A percentile compares a stretch with the other conserved stretches of the same genome.
These are phyloP conservation scores for Phymorhynchus buccinoides DNA, from an alignment of 1,140 invertebrate genomes.

Conservation along the genomic window DNA sequence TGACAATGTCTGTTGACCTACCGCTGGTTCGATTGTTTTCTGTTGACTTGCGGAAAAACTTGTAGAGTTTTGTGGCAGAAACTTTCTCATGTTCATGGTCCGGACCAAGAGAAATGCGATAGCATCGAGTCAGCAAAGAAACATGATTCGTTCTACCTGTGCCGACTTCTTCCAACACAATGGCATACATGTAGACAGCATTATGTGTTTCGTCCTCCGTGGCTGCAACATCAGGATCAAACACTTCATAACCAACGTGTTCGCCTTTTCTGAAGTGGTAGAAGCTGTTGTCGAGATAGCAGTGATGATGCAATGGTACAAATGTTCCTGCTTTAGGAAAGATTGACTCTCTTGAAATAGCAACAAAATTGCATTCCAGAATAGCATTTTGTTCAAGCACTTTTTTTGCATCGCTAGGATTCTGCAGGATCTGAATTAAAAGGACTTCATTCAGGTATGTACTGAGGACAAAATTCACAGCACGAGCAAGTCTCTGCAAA, in stretches of 20 bases:
- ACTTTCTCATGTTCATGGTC: constrained; percentile 47
- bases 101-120: constrained; percentile 53
- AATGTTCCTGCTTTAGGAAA: constrained; percentile 51
- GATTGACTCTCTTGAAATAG: neutral
- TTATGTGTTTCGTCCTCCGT: constrained; percentile 25
- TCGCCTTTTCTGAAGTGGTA: constrained; percentile 49
- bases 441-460: neutral
- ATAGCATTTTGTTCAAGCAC: neutral
- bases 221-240: constrained; percentile 44
- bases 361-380: neutral
- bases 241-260: constrained; percentile 58
- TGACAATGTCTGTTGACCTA: neutral
- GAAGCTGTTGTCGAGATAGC: constrained; percentile 53
- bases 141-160: neutral
- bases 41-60: neutral
- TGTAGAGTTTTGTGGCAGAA: constrained; percentile 48
- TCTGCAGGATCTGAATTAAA: neutral
- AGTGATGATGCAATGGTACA: constrained; percentile 51
- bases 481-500: neutral
- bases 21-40: neutral
- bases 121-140: constrained; percentile 41
- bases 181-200: constrained; percentile 53
- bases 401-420: neutral
- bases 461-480: neutral
- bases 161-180: constrained; percentile 47